Evolutionary conservation across 2,113 vertebrate species (phyloP).

Genomic region (Scomber colias): DNA sequence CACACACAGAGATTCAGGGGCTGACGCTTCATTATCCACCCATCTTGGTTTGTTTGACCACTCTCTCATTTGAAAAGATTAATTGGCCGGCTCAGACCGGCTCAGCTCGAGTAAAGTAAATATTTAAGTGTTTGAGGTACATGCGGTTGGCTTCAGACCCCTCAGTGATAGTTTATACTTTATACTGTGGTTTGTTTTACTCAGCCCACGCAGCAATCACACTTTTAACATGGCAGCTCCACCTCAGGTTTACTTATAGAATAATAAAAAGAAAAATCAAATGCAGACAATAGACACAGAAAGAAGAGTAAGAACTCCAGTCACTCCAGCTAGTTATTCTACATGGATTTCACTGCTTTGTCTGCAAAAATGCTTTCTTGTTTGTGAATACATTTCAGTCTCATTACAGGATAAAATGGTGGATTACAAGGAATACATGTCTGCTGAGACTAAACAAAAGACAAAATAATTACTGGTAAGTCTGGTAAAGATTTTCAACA

Average conservation of each 20-base stretch:
- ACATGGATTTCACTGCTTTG: neutral
- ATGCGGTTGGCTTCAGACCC: conserved; percentile 30
- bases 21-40: conserved; percentile 1
- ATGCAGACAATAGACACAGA: neutral
- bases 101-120: conserved; percentile 52
- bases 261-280: neutral
- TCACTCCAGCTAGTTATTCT: neutral
- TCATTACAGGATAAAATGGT: conserved; percentile 30
- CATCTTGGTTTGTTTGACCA: conserved; percentile 57
- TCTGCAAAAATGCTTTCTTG: neutral
- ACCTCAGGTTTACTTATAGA: conserved; percentile 6
- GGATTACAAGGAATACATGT: conserved; percentile 40
- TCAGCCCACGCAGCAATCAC: conserved; percentile 13
- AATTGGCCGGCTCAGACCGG: conserved; percentile 28
- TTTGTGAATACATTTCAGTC: neutral
- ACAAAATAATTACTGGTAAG: conserved; percentile 8
- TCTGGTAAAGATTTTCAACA: conserved; percentile 26
- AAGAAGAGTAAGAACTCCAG: neutral
- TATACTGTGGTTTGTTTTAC: conserved; percentile 27
- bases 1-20: neutral
- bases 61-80: conserved; percentile 56
- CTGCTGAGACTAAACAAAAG: conserved; percentile 66
- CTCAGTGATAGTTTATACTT: conserved; percentile 1
- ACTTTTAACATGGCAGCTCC: conserved; percentile 1
- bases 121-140: conserved; percentile 59